These are phyloP conservation scores for Tetragonisca angustula DNA, from an alignment of 2,888 invertebrate genomes.

Conservation along the genomic window DNA sequence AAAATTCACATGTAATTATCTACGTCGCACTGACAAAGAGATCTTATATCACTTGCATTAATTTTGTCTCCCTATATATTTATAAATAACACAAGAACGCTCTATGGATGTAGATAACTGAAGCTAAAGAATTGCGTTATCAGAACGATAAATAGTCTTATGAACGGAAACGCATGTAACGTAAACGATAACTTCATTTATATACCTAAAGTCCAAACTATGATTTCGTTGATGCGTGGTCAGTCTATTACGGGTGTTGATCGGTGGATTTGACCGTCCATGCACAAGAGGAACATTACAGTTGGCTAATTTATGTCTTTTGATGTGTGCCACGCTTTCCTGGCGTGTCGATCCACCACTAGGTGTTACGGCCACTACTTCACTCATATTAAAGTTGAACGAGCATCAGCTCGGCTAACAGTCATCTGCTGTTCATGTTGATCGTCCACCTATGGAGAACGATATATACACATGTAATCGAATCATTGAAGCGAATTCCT, in stretches of 20 bases:
- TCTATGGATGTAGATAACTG: constrained; percentile 28
- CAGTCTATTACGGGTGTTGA: constrained; percentile 85
- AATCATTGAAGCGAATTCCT: background rate
- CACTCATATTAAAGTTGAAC: constrained; percentile 83
- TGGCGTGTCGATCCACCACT: constrained; percentile 83
- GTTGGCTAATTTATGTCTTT: constrained; percentile 83
- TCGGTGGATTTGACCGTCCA: constrained; percentile 85
- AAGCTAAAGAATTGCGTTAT: constrained; percentile 35
- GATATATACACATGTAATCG: constrained; percentile 2
- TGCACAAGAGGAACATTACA: constrained; percentile 87
- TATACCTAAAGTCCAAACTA: constrained; percentile 94
- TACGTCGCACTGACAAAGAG: background rate
- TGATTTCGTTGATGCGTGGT: constrained; percentile 94
- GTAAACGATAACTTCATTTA: constrained; percentile 14
- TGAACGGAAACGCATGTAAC: constrained; percentile 8
- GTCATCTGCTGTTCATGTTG: constrained; percentile 83
- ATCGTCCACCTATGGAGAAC: constrained; percentile 72
- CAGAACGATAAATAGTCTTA: constrained; percentile 41
- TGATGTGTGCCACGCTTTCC: constrained; percentile 82
- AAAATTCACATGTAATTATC: background rate
- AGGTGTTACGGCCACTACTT: constrained; percentile 82
- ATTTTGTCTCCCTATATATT: background rate
- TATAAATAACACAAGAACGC: constrained; percentile 7
- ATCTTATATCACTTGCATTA: background rate
- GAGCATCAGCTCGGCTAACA: constrained; percentile 82